Base-by-base conservation (phyloP, 1,140 invertebrate species). In the Temnothorax nylanderi region DNA sequence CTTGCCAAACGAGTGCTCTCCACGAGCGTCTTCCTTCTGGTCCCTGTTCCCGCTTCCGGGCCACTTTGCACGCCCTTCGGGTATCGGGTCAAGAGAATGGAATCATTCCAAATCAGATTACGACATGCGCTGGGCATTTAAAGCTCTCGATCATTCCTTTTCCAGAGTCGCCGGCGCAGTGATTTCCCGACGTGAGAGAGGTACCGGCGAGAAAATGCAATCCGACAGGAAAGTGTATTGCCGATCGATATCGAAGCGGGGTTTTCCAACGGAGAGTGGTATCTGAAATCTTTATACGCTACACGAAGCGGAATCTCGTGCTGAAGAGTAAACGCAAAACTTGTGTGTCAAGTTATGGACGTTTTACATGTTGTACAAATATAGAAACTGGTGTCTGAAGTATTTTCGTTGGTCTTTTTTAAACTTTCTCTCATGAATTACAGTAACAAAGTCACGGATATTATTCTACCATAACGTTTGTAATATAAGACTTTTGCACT, bases 51-150 rank as follows among this genome's bases (percentile, higher is more conserved):
- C 41, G 41, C 26, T 88, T 74, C 56, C 41, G 34, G 51, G 18
- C 41, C 64, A 86, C 44, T 88, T 80, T 64, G 37, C 26, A 13
- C 37, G 10, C n/a, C 69, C 26, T 18, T 11, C 18, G 56, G 41
- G 74, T 65, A 58, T 21, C 37, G 51, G 60, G 74, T 56, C 74
- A 76, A 89, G 87, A 88, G 88, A 92, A 92, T 92, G 87, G 86
- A 91, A 89, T 91, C 88, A 92, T 90, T 92, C 64, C 75, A 86
- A 90, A 92, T 89, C 80, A 91, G 87, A 92, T 92, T 92, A 91
- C 87, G 81, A 86, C 76, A 81, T 85, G 67, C 77, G 51, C 49
- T 62, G 85, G 44, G 87, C 82, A 91, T 91, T 90, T 89, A 86
- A 91, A 92, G 69, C 74, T 71, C 77, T 67, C 64, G 60, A 86